Percentiles rank a stretch among this genome's conserved stretches.
Evolutionary conservation across 2,888 invertebrate species (phyloP).

Genomic region (Apodemia mormo): DNA sequence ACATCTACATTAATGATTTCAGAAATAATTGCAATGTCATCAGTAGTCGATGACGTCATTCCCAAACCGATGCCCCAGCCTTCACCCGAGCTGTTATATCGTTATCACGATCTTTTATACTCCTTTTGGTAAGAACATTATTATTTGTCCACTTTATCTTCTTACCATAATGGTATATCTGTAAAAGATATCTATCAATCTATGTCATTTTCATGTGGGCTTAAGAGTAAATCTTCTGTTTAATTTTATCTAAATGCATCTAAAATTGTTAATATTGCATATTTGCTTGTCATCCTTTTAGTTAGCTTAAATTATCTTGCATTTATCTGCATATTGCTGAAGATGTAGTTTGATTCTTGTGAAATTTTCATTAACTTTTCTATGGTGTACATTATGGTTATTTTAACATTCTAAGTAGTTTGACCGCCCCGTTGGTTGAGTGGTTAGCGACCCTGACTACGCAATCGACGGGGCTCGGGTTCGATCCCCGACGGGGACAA

Average conservation of each 20-base stretch:
- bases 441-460: too few species aligned
- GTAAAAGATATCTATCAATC: neutral
- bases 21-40: slow-evolving; percentile 69
- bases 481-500: too few species aligned
- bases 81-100: slow-evolving; percentile 56
- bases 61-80: slow-evolving; percentile 61
- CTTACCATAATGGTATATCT: neutral
- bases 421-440: too few species aligned
- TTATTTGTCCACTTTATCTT: slow-evolving; percentile 13
- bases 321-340: too few species aligned
- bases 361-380: too few species aligned
- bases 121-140: slow-evolving; percentile 63
- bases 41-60: slow-evolving; percentile 55
- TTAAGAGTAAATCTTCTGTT: neutral
- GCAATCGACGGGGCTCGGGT: too few species aligned
- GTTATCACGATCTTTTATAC: slow-evolving; percentile 66
- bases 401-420: too few species aligned
- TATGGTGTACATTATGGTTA: too few species aligned
- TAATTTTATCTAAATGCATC: neutral
- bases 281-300: neutral
- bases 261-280: neutral
- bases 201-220: neutral
- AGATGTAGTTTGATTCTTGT: too few species aligned
- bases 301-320: too few species aligned
- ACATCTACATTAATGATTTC: slow-evolving; percentile 44